These are phyloP conservation scores for Alcis repandata DNA, from an alignment of 2,888 invertebrate species.

Conservation along the genomic window DNA sequence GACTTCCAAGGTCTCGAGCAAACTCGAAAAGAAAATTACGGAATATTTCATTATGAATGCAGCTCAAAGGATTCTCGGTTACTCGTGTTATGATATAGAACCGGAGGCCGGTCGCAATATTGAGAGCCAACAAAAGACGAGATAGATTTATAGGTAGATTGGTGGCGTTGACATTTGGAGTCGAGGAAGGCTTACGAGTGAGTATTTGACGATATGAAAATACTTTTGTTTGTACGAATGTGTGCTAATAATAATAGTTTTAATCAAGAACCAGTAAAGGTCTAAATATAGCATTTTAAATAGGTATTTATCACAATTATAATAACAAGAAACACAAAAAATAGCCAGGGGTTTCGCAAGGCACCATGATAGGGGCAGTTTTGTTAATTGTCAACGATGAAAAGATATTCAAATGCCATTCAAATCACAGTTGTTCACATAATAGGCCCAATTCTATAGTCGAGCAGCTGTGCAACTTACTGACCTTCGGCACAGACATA, in stretches of 20 bases:
- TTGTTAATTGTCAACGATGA: constrained; percentile 11
- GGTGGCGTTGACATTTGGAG: constrained; percentile 7
- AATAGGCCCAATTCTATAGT: constrained; percentile 28
- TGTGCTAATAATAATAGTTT: no score
- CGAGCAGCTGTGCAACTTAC: constrained; percentile 31
- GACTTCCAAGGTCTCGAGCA: constrained; percentile 11
- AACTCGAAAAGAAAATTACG: constrained; percentile 6
- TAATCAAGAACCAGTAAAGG: no score
- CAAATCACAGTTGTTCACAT: constrained; percentile 27
- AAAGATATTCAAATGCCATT: constrained; percentile 13
- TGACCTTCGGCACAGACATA: constrained; percentile 31
- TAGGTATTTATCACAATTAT: not conserved
- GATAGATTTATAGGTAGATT: constrained; percentile 22
- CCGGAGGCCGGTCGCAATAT: not conserved
- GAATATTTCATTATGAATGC: constrained; percentile 20
- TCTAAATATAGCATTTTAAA: not conserved
- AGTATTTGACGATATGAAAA: not conserved
- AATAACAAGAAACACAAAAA: not conserved
- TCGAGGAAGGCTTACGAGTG: constrained; percentile 13
- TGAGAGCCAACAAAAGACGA: constrained; percentile 13
- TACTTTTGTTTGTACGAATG: not conserved
- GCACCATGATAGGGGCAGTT: constrained; percentile 10
- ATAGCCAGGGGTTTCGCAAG: constrained; percentile 7
- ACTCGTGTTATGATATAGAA: constrained; percentile 6
- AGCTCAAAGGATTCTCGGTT: constrained; percentile 17